These are phyloP conservation scores for Diadema setosum DNA, from an alignment of 35 echinoderm and acorn worm genomes.

Conservation along the genomic window DNA sequence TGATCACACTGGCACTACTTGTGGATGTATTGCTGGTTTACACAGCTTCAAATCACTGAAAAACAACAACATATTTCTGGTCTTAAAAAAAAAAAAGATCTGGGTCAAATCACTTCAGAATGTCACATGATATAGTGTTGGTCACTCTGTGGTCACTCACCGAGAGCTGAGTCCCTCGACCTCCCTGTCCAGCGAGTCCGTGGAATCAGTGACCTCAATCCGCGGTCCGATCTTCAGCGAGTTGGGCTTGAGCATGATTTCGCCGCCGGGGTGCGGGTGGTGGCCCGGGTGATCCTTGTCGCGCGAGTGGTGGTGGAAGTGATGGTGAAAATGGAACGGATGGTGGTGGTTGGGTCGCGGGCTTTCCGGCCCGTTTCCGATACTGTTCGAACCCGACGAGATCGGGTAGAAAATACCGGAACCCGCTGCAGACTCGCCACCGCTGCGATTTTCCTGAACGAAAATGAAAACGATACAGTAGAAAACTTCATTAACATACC, in stretches of 20 bases:
- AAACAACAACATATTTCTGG: no score
- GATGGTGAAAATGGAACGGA: slow-evolving; percentile 1
- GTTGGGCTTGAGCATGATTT: slow-evolving; percentile 56
- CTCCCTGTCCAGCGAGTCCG: slow-evolving; percentile 82
- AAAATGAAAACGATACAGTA: neutral
- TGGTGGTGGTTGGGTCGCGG: slow-evolving; percentile 21
- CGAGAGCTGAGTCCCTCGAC: slow-evolving; percentile 79
- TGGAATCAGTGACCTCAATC: slow-evolving; percentile 89
- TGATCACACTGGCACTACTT: no score
- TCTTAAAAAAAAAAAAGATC: no score
- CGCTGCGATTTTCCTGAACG: neutral
- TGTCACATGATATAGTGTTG: no score
- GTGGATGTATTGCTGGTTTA: no score
- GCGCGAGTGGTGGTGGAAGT: neutral
- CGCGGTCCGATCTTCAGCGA: slow-evolving; percentile 58
- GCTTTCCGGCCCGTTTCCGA: slow-evolving; percentile 6
- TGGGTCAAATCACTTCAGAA: no score
- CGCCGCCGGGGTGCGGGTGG: neutral
- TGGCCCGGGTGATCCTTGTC: neutral
- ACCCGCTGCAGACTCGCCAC: neutral
- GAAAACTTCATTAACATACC: neutral
- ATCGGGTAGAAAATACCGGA: slow-evolving; percentile 69
- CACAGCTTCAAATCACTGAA: no score
- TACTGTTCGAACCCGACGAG: slow-evolving; percentile 1
- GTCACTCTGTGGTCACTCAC: neutral